Evolutionary conservation across 1,140 invertebrate genomes (phyloP).

Genomic region (Lepidurus arcticus): DNA sequence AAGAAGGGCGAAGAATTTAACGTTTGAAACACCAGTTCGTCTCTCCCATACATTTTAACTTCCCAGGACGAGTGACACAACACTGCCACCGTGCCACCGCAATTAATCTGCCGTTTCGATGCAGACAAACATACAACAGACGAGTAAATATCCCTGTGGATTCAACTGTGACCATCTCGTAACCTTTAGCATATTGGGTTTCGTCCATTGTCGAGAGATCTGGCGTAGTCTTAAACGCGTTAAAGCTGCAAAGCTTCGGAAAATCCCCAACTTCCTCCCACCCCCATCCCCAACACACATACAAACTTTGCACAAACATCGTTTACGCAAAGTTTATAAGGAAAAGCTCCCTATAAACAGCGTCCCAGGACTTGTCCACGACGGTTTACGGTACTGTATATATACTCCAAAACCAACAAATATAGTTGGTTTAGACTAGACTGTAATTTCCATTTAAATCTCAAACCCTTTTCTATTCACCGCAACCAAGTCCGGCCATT

Average conservation of each 20-base stretch:
- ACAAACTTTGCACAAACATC: not conserved
- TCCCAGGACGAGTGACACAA: not conserved
- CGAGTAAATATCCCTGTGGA: not conserved
- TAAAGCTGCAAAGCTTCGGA: not conserved
- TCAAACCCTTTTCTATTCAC: not conserved
- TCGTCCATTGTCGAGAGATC: not conserved
- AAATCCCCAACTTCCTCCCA: not conserved
- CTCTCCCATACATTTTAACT: not conserved
- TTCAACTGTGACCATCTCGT: not conserved
- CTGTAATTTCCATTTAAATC: not conserved
- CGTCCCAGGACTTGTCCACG: not conserved
- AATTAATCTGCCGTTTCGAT: not conserved
- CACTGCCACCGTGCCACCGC: not conserved
- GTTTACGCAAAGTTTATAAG: slow-evolving; percentile 11
- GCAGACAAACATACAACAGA: not conserved
- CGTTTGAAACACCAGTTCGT: not conserved
- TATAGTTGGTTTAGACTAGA: not conserved
- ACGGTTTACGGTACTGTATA: not conserved
- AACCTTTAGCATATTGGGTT: not conserved
- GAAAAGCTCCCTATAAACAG: not conserved
- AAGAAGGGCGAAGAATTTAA: not conserved
- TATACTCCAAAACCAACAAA: slow-evolving; percentile 11
- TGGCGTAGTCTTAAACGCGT: not conserved
- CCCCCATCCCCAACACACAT: not conserved
- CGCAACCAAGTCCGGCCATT: not conserved